A percentile compares a stretch with the other conserved stretches of the same genome.
These are phyloP conservation scores for Netelia inedita DNA, from an alignment of 2,888 invertebrate genomes.

Conservation along the genomic window DNA sequence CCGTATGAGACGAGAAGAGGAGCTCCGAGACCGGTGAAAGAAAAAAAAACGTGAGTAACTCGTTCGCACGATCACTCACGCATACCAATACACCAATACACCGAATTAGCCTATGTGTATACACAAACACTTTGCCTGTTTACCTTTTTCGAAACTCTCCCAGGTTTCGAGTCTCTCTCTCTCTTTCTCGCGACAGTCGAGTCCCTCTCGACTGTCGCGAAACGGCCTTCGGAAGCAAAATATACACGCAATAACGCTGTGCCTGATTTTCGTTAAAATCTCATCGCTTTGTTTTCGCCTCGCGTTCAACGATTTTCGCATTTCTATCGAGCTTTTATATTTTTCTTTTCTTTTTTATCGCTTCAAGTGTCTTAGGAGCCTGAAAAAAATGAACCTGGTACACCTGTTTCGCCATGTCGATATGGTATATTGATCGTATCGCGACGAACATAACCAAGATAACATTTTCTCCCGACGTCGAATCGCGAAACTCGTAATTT, in stretches of 20 bases:
- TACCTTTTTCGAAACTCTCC: conserved; percentile 64
- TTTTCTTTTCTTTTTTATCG: neutral
- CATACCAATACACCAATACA: conserved; percentile 50
- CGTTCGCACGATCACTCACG: conserved; percentile 62
- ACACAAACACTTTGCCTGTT: conserved; percentile 55
- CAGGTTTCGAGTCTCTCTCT: conserved; percentile 33
- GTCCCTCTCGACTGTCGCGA: conserved; percentile 7
- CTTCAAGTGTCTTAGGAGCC: neutral
- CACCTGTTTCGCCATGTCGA: neutral
- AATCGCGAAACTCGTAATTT: neutral
- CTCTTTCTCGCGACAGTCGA: neutral
- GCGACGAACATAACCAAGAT: neutral
- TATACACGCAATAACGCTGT: conserved; percentile 47
- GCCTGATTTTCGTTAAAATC: neutral
- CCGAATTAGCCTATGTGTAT: neutral
- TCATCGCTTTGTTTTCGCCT: neutral
- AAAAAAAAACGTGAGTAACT: conserved; percentile 69
- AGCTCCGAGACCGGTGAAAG: conserved; percentile 56
- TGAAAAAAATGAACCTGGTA: neutral
- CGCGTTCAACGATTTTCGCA: neutral
- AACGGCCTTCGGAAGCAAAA: conserved; percentile 59
- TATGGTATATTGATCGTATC: neutral
- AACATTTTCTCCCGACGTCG: neutral
- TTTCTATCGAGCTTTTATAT: neutral
- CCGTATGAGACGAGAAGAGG: conserved; percentile 46